Evolutionary conservation across 92 coral and sea anemone genomes (phyloP), one percentile per base, ranked within the genome.

Genomic region (Nematostella vectensis): DNA sequence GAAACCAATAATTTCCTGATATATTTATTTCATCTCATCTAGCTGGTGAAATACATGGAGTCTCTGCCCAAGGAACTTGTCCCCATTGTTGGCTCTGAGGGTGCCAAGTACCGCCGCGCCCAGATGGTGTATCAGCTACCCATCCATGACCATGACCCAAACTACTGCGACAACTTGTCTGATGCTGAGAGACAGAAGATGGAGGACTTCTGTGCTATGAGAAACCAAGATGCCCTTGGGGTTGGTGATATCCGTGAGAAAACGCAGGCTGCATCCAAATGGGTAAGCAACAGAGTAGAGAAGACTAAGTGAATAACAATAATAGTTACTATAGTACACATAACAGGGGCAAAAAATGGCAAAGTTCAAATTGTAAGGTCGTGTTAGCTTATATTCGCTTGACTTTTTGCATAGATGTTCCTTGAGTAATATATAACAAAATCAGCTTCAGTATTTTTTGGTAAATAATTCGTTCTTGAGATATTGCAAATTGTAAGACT

Each of bases 111-210:
- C 40, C 93, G 99, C 39, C 93, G 99, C 31, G 77, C 77, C 39
- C 99, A 93, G 58, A 93, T 93, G 99, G 85, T 86, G 85, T 86
- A 73, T 27, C 99, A 93, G 70, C 74, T 93, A 6, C 99, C 99
- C 1, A 88, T 83, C 50, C 96, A 93, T 45, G 99, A 93, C 71
- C 95, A 93, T 54, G 96, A 87, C 57, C 78, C 75, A n/a, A 61
- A 72, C 54, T 93, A 82, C 68, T 93, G 99, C 43, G 96, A 87
- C 61, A 71, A 54, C 40, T 68, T 93, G 50, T 73, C 85, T 19
- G 96, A 86, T 3, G 65, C 71, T 38, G 99, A 93, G 58, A 87
- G 44, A 54, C 76, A 72, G 2, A 80, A 77, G 26, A 93, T 93
- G 99, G 70, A 74, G 21, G 82, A 79, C 38, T 93, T 93, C 72